Evolutionary conservation across 2,888 invertebrate genomes (phyloP), one percentile per base, ranked within the genome.

Genomic region (Xylophagus ater): DNA sequence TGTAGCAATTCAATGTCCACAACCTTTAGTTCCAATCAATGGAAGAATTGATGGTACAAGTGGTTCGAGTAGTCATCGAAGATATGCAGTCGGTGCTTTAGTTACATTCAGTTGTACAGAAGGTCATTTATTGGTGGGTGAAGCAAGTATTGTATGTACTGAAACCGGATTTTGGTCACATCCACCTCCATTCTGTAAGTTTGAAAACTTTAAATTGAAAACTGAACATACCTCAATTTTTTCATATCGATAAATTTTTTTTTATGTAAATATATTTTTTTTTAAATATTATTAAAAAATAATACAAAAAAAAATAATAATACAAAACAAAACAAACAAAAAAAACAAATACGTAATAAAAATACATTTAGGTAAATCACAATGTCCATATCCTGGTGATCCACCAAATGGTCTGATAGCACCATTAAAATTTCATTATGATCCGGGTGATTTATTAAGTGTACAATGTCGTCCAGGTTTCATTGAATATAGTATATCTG

Each of bases 131-230:
- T 54, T 65, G 47, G 60, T 62, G 19, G 89, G 89, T 4, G 85
- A 87, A 58, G 75, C 79, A 1, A 82, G 82, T 45, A 80, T 85
- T 50, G 83, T 87, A 31, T 89, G 89, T 66, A 86, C 84, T 5
- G 88, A 88, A 60, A 81, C 79, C 44, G 88, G 87, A 32, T 81
- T 79, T 56, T 89, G 88, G 89, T 86, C 87, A 2, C 84, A 86
- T 60, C 80, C 82, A 15, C 78, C 85, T 9, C 89, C 89, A 33
- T 78, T 81, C 58, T 89, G 89, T 74, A 63, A 64, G 65, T 64
- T 57, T 51, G 41, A n/a, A n/a, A n/a, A n/a, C n/a, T n/a, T n/a
- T 15, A 8, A 12, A 15, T 34, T 7, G 23, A 24, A 24, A n/a
- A n/a, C n/a, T n/a, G n/a, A n/a, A n/a, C n/a, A n/a, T n/a, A n/a